Base-by-base conservation (phyloP, 2,888 invertebrate genomes). In the Hypsopygia costalis region DNA sequence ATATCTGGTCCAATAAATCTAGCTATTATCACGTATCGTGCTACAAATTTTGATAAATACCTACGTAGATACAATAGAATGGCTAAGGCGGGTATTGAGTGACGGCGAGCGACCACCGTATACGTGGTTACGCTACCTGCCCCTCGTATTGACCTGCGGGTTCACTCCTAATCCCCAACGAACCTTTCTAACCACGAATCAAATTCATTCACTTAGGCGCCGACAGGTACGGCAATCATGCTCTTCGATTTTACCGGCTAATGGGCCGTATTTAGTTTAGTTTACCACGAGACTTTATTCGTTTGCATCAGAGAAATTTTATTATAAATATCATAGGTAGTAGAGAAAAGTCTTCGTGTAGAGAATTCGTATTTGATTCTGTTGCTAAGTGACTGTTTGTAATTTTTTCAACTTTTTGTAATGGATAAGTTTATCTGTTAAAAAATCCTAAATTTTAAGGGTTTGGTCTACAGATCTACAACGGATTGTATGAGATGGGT, bases 91-190 rank as follows among this genome's bases (percentile, higher is more conserved):
- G 52, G 57, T 55, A 58, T 60, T 62, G 67, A 64, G 63, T 64
- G 63, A 56, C 61, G 55, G 49, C 50, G 48, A 37, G 44, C 58
- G 55, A 51, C 59, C 58, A 57, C 58, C 56, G 49, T 47, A 51
- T 44, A 49, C 49, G 56, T 50, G 61, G 64, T 63, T 58, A 55
- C 54, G 62, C 77, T 83, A 83, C 82, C 82, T 82, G 86, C 66
- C 59, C n/a, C n/a, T n/a, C 52, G 59, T 72, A 78, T 74, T 76
- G 76, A 82, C 83, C 82, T 75, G 72, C 59, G 52, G 54, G 70
- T 63, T 68, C 64, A 61, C 65, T 57, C 7, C 57, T 83, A 81
- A 83, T 81, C 80, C 76, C 68, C 50, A 52, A 63, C 69, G 75
- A 59, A 65, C 72, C 67, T 66, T 52, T 45, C 61, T 58, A 52